Conservation (phyloP, 2,888 invertebrate species). For the Eupeodes luniger region DNA sequence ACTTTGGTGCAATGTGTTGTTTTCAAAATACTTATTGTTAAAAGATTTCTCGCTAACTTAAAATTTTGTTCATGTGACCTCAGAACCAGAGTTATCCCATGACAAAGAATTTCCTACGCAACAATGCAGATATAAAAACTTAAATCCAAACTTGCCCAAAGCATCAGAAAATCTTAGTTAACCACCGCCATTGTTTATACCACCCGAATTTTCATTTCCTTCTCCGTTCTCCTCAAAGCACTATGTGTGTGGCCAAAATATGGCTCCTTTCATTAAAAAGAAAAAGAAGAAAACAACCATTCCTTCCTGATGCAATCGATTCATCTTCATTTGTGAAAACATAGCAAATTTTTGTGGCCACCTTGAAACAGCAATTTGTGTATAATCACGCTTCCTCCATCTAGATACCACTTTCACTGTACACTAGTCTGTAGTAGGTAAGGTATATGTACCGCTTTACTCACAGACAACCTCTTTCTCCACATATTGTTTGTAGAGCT, state of each 20-base stretch:
- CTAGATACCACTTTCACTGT: conserved; percentile 66
- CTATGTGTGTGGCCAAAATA: conserved; percentile 50
- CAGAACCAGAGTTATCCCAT: too few species aligned
- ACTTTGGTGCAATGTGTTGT: too few species aligned
- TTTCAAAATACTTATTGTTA: too few species aligned
- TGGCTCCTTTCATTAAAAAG: conserved; percentile 6
- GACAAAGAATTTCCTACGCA: too few species aligned
- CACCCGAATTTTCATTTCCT: neutral
- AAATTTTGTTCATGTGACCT: too few species aligned
- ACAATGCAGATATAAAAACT: too few species aligned
- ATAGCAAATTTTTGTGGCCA: conserved; percentile 46
- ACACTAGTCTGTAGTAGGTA: too few species aligned
- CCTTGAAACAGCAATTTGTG: conserved; percentile 49
- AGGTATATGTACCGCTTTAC: neutral
- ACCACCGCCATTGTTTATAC: neutral
- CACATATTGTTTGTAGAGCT: neutral
- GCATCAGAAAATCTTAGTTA: neutral
- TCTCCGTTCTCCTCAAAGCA: neutral
- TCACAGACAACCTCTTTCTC: conserved; percentile 31
- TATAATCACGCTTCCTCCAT: conserved; percentile 61
- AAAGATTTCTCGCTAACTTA: too few species aligned
- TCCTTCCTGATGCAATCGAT: conserved; percentile 9
- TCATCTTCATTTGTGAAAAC: conserved; percentile 68
- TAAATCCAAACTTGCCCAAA: too few species aligned
- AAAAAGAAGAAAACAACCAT: conserved; percentile 10